Evolutionary conservation across 2,888 invertebrate species (phyloP), one percentile per base, ranked within the genome.

Genomic region (Monoplex corrugatus): DNA sequence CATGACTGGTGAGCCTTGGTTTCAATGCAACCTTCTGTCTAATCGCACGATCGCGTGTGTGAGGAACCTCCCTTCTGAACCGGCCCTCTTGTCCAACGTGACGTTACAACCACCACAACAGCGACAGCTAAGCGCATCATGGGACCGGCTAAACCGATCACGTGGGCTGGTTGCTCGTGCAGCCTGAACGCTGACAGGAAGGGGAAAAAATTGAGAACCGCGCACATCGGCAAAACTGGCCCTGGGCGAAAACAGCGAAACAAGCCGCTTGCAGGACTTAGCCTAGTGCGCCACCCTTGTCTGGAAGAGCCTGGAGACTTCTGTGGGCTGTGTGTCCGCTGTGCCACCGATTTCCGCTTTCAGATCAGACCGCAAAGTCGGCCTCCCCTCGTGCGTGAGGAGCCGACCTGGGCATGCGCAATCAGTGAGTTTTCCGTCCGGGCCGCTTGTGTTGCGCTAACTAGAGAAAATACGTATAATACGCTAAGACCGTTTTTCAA

Each of bases 251-350:
- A 1, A 32, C 43, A 80, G 57, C 23, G 50, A n/a, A 57, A 63
- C 82, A 87, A 87, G 75, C 87, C 38, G 87, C 87, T 87, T 87
- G 87, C 57, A 50, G 43, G 87, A 57, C 43, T 87, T 82, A 82
- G 50, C n/a, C 50, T 32, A 40, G 87, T 87, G 87, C 82, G 82
- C 28, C 45, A n/a, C 83, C 23, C 16, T 23, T 45, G 83, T 80
- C 50, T 40, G 63, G 83, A 43, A 50, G n/a, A 35, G 83, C 88
- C 88, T n/a, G 83, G n/a, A 88, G 88, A 82, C 83, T 38, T 19
- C 83, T 45, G 13, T 1, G 6, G 32, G 50, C 45, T 16, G 28
- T 32, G 32, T 68, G 68, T 68, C 84, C 84, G 84, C 84, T 57
- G 35, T 84, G 84, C 23, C 84, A 50, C 57, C 13, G 84, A 32